A percentile compares a stretch with the other conserved stretches of the same genome.
These are phyloP conservation scores for Homalodisca vitripennis DNA, from an alignment of 1,140 invertebrate species.

Conservation along the genomic window DNA sequence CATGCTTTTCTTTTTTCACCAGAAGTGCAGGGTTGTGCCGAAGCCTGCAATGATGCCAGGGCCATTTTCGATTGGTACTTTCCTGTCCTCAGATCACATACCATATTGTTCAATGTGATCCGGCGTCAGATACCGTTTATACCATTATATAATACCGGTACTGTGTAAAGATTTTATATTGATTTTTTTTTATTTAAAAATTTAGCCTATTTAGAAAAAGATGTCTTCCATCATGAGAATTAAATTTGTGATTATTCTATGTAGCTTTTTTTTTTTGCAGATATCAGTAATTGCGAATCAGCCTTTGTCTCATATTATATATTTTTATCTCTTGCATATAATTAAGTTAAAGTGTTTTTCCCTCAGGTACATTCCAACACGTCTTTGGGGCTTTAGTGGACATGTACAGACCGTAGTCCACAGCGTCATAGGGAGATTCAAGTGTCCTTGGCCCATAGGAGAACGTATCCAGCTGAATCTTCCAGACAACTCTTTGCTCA, in stretches of 20 bases:
- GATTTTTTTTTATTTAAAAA: not conserved
- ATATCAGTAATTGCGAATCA: not conserved
- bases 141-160: too few species aligned
- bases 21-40: too few species aligned
- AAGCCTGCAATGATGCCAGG: too few species aligned
- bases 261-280: not conserved
- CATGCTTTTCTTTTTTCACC: too few species aligned
- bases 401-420: slow-evolving; percentile 91
- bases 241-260: not conserved
- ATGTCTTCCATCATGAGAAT: not conserved
- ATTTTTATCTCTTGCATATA: not conserved
- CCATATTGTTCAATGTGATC: too few species aligned
- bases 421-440: slow-evolving; percentile 82
- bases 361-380: slow-evolving; percentile 85
- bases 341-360: slow-evolving; percentile 41
- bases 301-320: slow-evolving; percentile 11
- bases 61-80: too few species aligned
- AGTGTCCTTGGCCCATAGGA: slow-evolving; percentile 82
- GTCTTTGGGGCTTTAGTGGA: slow-evolving; percentile 91
- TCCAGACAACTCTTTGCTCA: slow-evolving; percentile 81
- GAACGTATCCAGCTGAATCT: slow-evolving; percentile 71
- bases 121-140: too few species aligned
- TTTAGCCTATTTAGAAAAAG: not conserved
- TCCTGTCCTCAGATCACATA: too few species aligned
- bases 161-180: not conserved